A percentile compares a stretch with the other conserved stretches of the same genome.
Conservation (phyloP, 2,888 invertebrate species). For the Drosophila imparisetae region DNA sequence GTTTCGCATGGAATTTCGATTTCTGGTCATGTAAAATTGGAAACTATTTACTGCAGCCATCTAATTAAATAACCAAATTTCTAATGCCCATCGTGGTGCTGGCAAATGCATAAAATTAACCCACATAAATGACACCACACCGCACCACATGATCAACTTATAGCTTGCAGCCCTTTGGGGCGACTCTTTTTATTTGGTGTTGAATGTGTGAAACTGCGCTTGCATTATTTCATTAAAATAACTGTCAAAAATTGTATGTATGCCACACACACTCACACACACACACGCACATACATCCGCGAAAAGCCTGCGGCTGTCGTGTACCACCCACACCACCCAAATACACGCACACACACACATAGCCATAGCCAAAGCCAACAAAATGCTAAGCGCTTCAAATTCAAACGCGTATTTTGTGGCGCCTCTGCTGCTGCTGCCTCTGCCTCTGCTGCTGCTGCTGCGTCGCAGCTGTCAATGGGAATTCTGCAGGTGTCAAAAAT, state of each 20-base stretch:
- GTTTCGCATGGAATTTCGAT: not conserved
- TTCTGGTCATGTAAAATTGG: not conserved
- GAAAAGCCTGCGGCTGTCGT: conserved; percentile 43
- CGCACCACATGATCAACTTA: conserved; percentile 8
- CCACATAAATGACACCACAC: conserved; percentile 46
- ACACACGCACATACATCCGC: conserved; percentile 22
- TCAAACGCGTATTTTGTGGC: conserved; percentile 60
- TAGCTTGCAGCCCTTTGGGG: conserved; percentile 8
- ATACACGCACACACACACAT: not conserved
- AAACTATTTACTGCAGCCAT: conserved; percentile 22
- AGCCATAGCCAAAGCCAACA: conserved; percentile 26
- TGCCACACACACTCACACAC: conserved; percentile 45
- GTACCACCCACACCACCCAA: conserved; percentile 4
- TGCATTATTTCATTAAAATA: conserved; percentile 82
- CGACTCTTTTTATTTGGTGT: conserved; percentile 18
- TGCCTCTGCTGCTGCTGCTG: conserved; percentile 15
- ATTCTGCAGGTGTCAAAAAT: conserved; percentile 81
- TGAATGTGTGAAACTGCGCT: conserved; percentile 75
- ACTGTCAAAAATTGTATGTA: conserved; percentile 77
- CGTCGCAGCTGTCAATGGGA: conserved; percentile 77
- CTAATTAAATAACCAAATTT: conserved; percentile 72
- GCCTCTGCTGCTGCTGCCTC: conserved; percentile 6
- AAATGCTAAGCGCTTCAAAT: conserved; percentile 66
- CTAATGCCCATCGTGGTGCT: conserved; percentile 24
- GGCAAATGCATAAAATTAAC: conserved; percentile 68